These are phyloP conservation scores for Cyrtonyx montezumae DNA, from an alignment of 2,113 vertebrate species.

Conservation along the genomic window DNA sequence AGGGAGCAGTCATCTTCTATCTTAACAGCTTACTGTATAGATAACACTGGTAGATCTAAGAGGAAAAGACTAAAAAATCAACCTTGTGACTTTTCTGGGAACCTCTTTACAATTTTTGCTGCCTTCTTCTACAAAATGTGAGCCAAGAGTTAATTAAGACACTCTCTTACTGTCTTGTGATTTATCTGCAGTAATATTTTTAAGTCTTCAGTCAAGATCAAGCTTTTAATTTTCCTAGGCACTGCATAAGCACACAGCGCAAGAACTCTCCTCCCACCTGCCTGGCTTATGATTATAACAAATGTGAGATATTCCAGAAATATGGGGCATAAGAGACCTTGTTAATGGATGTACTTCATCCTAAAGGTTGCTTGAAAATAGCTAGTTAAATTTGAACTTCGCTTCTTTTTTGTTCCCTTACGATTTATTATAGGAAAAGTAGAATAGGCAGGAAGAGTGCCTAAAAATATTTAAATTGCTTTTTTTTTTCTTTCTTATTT, in stretches of 20 bases:
- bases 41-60: not conserved
- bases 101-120: not conserved
- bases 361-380: slow-evolving; percentile 3
- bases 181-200: not conserved
- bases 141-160: not conserved
- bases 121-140: not conserved
- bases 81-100: not conserved
- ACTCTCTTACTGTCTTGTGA: not conserved
- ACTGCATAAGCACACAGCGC: not conserved
- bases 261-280: not conserved
- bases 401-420: not conserved
- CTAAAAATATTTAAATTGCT: slow-evolving; percentile 2
- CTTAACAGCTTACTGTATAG: slow-evolving; percentile 26
- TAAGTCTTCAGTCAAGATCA: not conserved
- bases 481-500: slow-evolving; percentile 2
- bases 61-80: slow-evolving; percentile 1
- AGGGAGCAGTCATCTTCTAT: slow-evolving; percentile 25
- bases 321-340: not conserved
- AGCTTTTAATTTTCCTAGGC: not conserved
- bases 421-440: slow-evolving; percentile 30
- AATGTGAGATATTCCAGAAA: not conserved
- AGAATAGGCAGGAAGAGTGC: not conserved
- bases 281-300: not conserved
- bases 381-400: not conserved
- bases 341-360: not conserved